Percentiles rank a stretch among this genome's conserved stretches.
These are phyloP conservation scores for Callopanchax toddi DNA, from an alignment of 2,113 vertebrate species.

Conservation along the genomic window DNA sequence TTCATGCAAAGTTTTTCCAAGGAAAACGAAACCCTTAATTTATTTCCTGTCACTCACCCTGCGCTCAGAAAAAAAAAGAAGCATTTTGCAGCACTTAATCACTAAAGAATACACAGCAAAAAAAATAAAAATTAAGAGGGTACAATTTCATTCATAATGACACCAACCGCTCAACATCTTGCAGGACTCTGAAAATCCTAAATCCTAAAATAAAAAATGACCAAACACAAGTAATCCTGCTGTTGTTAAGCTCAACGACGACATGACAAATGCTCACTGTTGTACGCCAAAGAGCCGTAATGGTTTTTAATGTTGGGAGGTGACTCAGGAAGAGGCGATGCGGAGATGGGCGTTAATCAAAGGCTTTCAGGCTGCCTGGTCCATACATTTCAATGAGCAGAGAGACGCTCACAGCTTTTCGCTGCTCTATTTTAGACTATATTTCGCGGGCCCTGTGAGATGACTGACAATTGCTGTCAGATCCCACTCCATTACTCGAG, in stretches of 20 bases:
- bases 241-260: slow-evolving; percentile 45
- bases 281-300: slow-evolving; percentile 51
- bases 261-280: slow-evolving; percentile 54
- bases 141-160: not conserved
- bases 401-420: slow-evolving; percentile 24
- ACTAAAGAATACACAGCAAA: slow-evolving; percentile 2
- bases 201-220: slow-evolving; percentile 51
- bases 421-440: slow-evolving; percentile 56
- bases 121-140: not conserved
- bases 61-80: slow-evolving; percentile 11
- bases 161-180: not conserved
- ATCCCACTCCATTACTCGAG: slow-evolving; percentile 64
- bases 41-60: slow-evolving; percentile 8
- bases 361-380: slow-evolving; percentile 33
- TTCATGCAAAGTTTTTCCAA: slow-evolving; percentile 4
- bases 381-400: slow-evolving; percentile 22
- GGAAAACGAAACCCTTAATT: slow-evolving; percentile 19
- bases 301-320: slow-evolving; percentile 59
- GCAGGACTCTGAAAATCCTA: slow-evolving; percentile 4
- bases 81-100: slow-evolving; percentile 11
- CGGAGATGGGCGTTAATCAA: slow-evolving; percentile 65
- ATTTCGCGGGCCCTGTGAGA: slow-evolving; percentile 51
- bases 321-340: slow-evolving; percentile 35
- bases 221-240: slow-evolving; percentile 39
- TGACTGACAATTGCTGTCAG: slow-evolving; percentile 67